These are phyloP conservation scores for Brachionus calyciflorus DNA, from an alignment of 1,140 invertebrate genomes.

Conservation along the genomic window DNA sequence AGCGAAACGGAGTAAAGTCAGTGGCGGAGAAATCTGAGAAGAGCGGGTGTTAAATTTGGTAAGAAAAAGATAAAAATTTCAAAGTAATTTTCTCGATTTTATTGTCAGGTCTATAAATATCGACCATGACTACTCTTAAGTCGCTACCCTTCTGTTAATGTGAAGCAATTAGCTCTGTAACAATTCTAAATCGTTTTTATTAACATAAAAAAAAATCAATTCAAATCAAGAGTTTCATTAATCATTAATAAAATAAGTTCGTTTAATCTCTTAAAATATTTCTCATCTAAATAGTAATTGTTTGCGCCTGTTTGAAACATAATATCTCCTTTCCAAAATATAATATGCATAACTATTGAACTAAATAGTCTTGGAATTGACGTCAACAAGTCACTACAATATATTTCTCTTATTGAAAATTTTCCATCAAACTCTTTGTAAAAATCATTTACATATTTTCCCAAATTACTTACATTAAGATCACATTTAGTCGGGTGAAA, in stretches of 20 bases:
- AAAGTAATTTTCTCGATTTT: no score
- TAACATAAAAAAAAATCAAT: no score
- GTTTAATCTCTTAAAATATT: slow-evolving; percentile 1
- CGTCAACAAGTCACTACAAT: background rate
- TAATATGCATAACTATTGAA: slow-evolving; percentile 11
- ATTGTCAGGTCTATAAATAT: no score
- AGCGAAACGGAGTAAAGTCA: no score
- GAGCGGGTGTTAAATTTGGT: no score
- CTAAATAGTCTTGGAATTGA: background rate
- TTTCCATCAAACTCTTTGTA: background rate
- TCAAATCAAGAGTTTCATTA: no score
- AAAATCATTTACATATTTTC: background rate
- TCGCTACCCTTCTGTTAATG: no score
- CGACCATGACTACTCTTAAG: no score
- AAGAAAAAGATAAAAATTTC: no score
- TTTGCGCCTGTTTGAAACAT: slow-evolving; percentile 42
- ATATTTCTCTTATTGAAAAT: slow-evolving; percentile 15
- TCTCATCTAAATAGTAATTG: background rate
- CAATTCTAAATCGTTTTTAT: no score
- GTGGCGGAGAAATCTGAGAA: no score
- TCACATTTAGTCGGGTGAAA: background rate
- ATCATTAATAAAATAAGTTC: background rate
- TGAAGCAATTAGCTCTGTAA: no score
- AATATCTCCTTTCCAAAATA: slow-evolving; percentile 29
- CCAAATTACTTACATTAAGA: slow-evolving; percentile 4